phyloP scores from a whole-genome alignment of 2,797 vertebrate genomes.

The Lagodon rhomboides region DNA sequence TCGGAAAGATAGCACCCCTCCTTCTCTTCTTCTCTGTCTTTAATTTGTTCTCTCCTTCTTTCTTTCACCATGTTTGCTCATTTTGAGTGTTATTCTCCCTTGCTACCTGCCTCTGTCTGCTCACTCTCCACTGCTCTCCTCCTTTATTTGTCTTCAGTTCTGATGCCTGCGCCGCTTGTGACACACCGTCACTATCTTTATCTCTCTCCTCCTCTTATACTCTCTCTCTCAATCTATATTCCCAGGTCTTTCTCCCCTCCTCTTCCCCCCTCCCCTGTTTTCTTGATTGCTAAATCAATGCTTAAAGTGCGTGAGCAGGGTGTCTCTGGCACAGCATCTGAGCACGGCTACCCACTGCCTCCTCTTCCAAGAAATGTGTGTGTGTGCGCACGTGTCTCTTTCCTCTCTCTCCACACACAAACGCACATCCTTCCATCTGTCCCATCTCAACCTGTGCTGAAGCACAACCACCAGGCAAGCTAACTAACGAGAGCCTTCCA shows the following conservation, averaged over 20 bases:
- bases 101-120: conserved; percentile 26
- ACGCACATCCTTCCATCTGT: conserved; percentile 87
- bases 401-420: conserved; percentile 57
- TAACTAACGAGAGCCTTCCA: conserved; percentile 85
- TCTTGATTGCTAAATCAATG: conserved; percentile 88
- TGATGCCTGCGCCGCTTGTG: conserved; percentile 39
- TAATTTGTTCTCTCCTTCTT: conserved; percentile 40
- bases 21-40: conserved; percentile 19
- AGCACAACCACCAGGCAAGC: conserved; percentile 83
- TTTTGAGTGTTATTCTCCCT: conserved; percentile 43
- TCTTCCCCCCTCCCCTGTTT: conserved; percentile 52
- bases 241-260: conserved; percentile 43
- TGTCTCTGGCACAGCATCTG: conserved; percentile 83
- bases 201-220: conserved; percentile 37
- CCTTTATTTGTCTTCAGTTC: conserved; percentile 48
- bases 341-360: conserved; percentile 79
- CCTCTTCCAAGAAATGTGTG: conserved; percentile 81
- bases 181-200: conserved; percentile 53
- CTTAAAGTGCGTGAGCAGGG: conserved; percentile 85
- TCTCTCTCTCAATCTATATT: conserved; percentile 67
- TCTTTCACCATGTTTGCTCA: conserved; percentile 42
- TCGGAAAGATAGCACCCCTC: conserved; percentile 48
- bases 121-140: conserved; percentile 39
- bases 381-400: not conserved
- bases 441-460: conserved; percentile 86